Base-by-base conservation (phyloP, 2,113 vertebrate genomes). In the Rhombomys opimus region DNA sequence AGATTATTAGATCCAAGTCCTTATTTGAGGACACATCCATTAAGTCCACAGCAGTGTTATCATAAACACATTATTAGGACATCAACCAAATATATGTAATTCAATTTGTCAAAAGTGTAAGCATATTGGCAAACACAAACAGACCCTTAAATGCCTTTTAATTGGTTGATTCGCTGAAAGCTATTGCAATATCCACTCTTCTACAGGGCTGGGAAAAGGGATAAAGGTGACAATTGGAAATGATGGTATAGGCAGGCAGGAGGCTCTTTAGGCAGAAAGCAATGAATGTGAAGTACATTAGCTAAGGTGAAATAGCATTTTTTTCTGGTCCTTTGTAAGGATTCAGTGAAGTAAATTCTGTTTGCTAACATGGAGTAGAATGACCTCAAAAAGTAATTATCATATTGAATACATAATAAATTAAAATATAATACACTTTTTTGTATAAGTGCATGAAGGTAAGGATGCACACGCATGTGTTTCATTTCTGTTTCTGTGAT, bases 1-100 rank as follows among this genome's bases (percentile, higher is more conserved):
- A 59, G 76, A 52, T 90, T 89, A 97, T 95, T 92, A 97, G 92
- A 96, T 96, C 85, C 61, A 82, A 5, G n/a, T 87, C 67, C 35
- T 87, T 91, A 93, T 41, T 97, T 75, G 70, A 78, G 81, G 77
- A 96, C 94, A 68, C 90, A 97, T 50, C 72, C 77, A 20, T 89
- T 87, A 97, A 38, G 57, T 38, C 14, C 32, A 67, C 20, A 73
- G 75, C 15, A 9, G 46, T 95, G 67, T 41, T 95, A 73, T 91
- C 75, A 76, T 3, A 68, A 91, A 70, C 70, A 95, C 81, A 82
- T 70, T 89, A 87, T 93, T 50, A 95, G 81, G 59, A 81, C 81
- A 78, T 12, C 25, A 75, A 77, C 77, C 88, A 95, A 89, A 90
- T 63, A 50, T 77, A 63, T 59, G 72, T 92, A 95, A 97, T 25